phyloP scores from a whole-genome alignment of 1,140 invertebrate genomes.

The Drosophila nebulosa region DNA sequence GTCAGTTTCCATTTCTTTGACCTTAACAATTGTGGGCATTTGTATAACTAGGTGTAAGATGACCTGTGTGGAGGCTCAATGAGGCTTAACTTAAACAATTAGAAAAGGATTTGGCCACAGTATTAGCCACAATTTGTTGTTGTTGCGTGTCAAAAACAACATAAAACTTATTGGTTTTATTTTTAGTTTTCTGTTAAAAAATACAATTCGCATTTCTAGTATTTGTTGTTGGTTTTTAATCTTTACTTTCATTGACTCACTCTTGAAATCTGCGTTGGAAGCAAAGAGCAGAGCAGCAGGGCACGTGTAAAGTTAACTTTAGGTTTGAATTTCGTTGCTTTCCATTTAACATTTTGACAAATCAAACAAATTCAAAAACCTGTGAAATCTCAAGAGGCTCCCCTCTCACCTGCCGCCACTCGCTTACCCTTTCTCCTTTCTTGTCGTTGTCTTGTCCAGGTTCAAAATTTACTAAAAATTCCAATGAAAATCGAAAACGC shows the following conservation, averaged over 20 bases:
- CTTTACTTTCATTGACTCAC: not conserved
- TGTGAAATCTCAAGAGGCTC: slow-evolving; percentile 35
- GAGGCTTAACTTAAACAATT: too few relatives aligned
- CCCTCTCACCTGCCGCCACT: not conserved
- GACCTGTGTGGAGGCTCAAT: too few relatives aligned
- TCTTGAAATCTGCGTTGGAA: not conserved
- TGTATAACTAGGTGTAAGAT: too few relatives aligned
- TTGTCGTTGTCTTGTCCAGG: not conserved
- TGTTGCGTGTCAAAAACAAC: too few relatives aligned
- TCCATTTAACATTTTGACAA: slow-evolving; percentile 47
- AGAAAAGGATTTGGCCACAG: too few relatives aligned
- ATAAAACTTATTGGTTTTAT: too few relatives aligned
- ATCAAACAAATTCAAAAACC: slow-evolving; percentile 52
- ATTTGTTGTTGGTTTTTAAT: not conserved
- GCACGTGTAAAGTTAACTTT: not conserved
- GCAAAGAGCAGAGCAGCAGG: not conserved
- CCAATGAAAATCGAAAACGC: slow-evolving; percentile 73
- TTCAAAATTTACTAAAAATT: slow-evolving; percentile 49
- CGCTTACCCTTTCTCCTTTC: not conserved
- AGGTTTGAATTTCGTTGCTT: not conserved
- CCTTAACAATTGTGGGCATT: too few relatives aligned
- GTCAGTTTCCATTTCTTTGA: too few relatives aligned
- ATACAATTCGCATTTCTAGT: not conserved
- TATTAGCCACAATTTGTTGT: too few relatives aligned
- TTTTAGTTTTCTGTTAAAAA: too few relatives aligned